Conservation (phyloP, 2,797 vertebrate genomes). For the Mormyrops boulengeri region DNA sequence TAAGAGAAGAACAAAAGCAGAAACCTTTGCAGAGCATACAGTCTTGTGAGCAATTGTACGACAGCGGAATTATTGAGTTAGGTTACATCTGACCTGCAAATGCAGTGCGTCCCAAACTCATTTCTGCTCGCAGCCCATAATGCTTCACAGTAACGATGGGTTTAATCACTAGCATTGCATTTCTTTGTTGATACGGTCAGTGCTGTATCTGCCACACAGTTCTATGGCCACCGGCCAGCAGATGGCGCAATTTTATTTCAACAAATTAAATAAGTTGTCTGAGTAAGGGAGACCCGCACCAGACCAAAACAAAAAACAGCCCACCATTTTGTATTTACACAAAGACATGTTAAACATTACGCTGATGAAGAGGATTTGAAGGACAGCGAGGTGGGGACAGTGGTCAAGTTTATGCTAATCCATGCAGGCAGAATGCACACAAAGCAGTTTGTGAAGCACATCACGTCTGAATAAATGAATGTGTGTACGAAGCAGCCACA, state of each 20-base stretch:
- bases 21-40: background rate
- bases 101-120: background rate
- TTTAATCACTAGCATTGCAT: background rate
- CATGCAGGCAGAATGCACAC: background rate
- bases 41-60: background rate
- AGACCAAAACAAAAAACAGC: background rate
- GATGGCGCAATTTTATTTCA: conserved; percentile 12
- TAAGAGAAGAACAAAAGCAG: background rate
- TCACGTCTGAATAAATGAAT: background rate
- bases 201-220: background rate
- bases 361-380: background rate
- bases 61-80: background rate
- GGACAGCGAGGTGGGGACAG: background rate
- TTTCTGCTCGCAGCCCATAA: background rate
- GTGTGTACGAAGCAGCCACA: background rate
- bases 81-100: background rate
- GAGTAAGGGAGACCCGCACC: conserved; percentile 24
- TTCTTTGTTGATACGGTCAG: background rate
- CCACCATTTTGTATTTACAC: conserved; percentile 16
- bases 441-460: background rate
- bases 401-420: background rate
- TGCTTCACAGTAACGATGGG: background rate
- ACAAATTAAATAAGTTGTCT: background rate
- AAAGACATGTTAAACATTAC: conserved; percentile 1
- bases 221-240: background rate